Base-by-base conservation (phyloP, 1,140 invertebrate genomes). In the Telenomus remus region DNA sequence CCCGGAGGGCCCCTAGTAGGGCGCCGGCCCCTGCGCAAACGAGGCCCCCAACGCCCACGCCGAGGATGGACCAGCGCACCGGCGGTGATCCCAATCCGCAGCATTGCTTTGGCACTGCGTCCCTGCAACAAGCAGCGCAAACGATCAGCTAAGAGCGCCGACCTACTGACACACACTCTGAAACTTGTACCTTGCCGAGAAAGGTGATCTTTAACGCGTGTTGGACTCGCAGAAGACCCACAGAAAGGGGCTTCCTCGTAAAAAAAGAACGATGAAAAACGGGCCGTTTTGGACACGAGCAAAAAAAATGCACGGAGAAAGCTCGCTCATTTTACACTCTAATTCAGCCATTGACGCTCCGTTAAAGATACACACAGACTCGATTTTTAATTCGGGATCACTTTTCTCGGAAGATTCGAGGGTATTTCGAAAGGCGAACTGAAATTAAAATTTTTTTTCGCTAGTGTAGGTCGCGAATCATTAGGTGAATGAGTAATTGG, bases 71-170 rank as follows among this genome's bases (percentile, higher is more conserved):
- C 86, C 87, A 87, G 60, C 86, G 87, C 15, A 87, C 86, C 42
- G 86, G 85, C 49, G 86, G 87, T 16, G 86, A 88, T 64, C 87
- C 82, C 35, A 88, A 78, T 51, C 87, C 86, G 54, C 87, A 88
- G 56, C 87, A 88, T 70, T 87, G 87, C 84, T 88, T 88, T 71
- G 87, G 87, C 56, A 86, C 86, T 63, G 86, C 84, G 79, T 87
- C 86, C 70, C 87, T 88, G 83, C 43, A 80, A 85, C 57, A 79
- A 68, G 51, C 80, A 80, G 57, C 47, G 64, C 51, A 73, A 55
- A 79, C 49, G 72, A 39, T 59, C 64, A 80, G 49, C 60, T 72
- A 73, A 79, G 65, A 77, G 68, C 61, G 69, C 51, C 59, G 84
- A 86, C 84, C 82, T 82, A 86, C 82, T 84, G 82, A 87, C 83